A percentile compares a stretch with the other conserved stretches of the same genome.
These are phyloP conservation scores for Craterocephalus amniculus DNA, from an alignment of 2,797 vertebrate species.

Conservation along the genomic window DNA sequence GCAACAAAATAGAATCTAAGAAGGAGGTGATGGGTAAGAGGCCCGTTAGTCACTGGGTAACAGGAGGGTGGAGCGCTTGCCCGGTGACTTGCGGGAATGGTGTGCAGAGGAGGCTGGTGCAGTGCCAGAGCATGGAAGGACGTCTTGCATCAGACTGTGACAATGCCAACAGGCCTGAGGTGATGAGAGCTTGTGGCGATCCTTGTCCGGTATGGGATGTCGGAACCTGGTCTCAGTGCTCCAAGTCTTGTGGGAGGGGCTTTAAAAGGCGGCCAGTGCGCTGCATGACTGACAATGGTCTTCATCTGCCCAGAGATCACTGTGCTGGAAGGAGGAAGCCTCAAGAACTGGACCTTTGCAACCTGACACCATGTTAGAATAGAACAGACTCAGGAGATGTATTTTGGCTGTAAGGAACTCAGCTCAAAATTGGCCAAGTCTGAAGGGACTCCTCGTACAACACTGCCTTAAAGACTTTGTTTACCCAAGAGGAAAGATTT, in stretches of 20 bases:
- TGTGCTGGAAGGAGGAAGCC: conserved; percentile 92
- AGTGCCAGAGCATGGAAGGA: conserved; percentile 85
- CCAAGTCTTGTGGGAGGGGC: conserved; percentile 93
- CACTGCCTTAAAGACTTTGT: conserved; percentile 30
- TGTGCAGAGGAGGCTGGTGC: conserved; percentile 88
- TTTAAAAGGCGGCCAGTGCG: conserved; percentile 90
- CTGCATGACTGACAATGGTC: conserved; percentile 79
- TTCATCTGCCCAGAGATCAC: conserved; percentile 87
- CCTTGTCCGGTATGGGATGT: conserved; percentile 91
- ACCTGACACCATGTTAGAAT: conserved; percentile 86
- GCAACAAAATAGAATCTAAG: conserved; percentile 60
- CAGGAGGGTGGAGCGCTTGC: conserved; percentile 89
- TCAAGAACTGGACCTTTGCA: conserved; percentile 96
- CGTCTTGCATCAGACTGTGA: conserved; percentile 84
- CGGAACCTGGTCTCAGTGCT: conserved; percentile 91
- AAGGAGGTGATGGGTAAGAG: conserved; percentile 69
- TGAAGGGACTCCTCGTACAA: conserved; percentile 16
- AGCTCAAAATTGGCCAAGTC: conserved; percentile 29
- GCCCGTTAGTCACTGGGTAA: conserved; percentile 84
- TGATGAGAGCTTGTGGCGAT: conserved; percentile 87
- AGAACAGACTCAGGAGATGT: neutral
- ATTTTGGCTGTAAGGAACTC: conserved; percentile 2
- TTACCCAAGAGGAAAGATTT: conserved; percentile 42
- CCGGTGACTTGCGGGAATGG: conserved; percentile 89
- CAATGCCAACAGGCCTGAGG: conserved; percentile 76